A percentile compares a stretch with the other conserved stretches of the same genome.
These are phyloP conservation scores for Dromiciops gliroides DNA, from an alignment of 2,113 vertebrate genomes.

Conservation along the genomic window DNA sequence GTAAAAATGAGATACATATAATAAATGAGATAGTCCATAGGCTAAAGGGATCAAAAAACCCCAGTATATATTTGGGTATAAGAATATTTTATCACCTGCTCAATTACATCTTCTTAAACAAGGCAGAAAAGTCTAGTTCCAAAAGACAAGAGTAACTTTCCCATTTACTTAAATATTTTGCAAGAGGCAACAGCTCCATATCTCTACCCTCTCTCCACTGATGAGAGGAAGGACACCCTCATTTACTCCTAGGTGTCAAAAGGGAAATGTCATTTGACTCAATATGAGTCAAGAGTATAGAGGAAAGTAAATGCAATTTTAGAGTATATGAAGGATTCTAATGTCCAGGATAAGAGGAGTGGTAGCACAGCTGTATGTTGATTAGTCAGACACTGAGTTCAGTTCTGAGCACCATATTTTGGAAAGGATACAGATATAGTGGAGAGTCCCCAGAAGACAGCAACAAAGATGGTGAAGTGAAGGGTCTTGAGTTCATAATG, in stretches of 20 bases:
- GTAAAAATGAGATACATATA: background rate
- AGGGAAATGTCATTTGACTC: background rate
- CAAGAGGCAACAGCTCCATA: background rate
- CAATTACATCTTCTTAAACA: conserved; percentile 6
- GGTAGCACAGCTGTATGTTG: background rate
- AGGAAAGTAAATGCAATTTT: background rate
- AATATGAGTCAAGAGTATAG: background rate
- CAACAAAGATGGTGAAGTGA: background rate
- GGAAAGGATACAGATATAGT: background rate
- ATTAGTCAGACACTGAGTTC: background rate
- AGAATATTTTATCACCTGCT: background rate
- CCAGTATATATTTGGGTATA: background rate
- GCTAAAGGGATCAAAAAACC: background rate
- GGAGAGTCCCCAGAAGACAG: background rate
- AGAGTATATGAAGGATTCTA: background rate
- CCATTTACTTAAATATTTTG: background rate
- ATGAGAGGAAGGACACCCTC: conserved; percentile 28
- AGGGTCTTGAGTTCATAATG: background rate
- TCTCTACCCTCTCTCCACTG: background rate
- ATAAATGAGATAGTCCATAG: background rate
- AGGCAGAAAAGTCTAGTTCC: background rate
- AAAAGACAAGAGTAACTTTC: background rate
- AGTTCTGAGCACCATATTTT: background rate
- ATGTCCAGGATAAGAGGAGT: background rate
- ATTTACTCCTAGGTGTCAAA: background rate